Evolutionary conservation across 2,113 vertebrate genomes (phyloP).

Genomic region (Beaufortia kweichowensis): DNA sequence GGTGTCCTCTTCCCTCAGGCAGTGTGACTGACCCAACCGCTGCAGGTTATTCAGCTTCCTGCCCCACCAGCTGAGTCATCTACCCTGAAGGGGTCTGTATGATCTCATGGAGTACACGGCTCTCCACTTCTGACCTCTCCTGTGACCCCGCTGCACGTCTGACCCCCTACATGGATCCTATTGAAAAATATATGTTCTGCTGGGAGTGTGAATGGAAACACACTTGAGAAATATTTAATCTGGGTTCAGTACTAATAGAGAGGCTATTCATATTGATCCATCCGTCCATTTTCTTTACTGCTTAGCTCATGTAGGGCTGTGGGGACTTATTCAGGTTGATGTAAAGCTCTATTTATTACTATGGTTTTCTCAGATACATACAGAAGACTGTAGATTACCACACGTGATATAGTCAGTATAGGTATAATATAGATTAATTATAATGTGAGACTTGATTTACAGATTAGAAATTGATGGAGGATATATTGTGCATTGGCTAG

Average conservation of each 20-base stretch:
- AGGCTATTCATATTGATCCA: background rate
- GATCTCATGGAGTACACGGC: constrained; percentile 34
- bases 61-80: constrained; percentile 28
- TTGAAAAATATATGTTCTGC: constrained; percentile 23
- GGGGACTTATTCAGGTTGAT: background rate
- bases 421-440: no score
- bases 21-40: constrained; percentile 19
- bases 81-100: constrained; percentile 29
- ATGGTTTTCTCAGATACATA: background rate
- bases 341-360: background rate
- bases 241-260: background rate
- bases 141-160: background rate
- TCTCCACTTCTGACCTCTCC: constrained; percentile 18
- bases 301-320: no score
- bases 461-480: no score
- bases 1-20: constrained; percentile 48
- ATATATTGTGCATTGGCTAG: no score
- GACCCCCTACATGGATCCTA: constrained; percentile 24
- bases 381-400: background rate
- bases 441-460: no score
- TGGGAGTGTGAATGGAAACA: background rate
- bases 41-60: constrained; percentile 40
- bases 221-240: background rate
- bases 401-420: no score
- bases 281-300: no score